Conservation (phyloP, 2,797 vertebrate species). For the Uromys caudimaculatus region DNA sequence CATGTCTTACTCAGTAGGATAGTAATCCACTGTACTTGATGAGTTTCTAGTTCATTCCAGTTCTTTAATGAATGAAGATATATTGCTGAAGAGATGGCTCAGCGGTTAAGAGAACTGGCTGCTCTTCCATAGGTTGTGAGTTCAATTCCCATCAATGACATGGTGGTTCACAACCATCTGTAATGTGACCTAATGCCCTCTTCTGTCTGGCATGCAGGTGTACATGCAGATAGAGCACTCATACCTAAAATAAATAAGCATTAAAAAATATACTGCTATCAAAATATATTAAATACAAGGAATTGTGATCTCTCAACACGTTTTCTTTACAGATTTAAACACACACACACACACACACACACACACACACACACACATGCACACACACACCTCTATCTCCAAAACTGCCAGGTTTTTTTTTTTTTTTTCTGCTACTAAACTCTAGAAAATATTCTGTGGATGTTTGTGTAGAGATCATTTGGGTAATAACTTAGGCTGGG, state of each 20-base stretch:
- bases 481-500: background rate
- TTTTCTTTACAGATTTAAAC: background rate
- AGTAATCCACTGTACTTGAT: background rate
- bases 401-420: background rate
- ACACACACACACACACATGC: background rate
- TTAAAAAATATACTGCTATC: background rate
- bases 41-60: slow-evolving; percentile 36
- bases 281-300: background rate
- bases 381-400: background rate
- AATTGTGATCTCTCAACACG: background rate
- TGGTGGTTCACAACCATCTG: background rate
- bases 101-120: background rate
- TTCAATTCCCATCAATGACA: background rate
- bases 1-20: background rate
- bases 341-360: background rate
- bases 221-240: background rate
- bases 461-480: background rate
- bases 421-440: background rate
- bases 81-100: background rate
- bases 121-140: background rate
- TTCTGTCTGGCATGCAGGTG: background rate
- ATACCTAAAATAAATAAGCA: background rate
- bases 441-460: background rate
- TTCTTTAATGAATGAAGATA: slow-evolving; percentile 6
- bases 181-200: background rate